phyloP scores from a whole-genome alignment of 2,113 vertebrate genomes.

The Oncorhynchus masou region DNA sequence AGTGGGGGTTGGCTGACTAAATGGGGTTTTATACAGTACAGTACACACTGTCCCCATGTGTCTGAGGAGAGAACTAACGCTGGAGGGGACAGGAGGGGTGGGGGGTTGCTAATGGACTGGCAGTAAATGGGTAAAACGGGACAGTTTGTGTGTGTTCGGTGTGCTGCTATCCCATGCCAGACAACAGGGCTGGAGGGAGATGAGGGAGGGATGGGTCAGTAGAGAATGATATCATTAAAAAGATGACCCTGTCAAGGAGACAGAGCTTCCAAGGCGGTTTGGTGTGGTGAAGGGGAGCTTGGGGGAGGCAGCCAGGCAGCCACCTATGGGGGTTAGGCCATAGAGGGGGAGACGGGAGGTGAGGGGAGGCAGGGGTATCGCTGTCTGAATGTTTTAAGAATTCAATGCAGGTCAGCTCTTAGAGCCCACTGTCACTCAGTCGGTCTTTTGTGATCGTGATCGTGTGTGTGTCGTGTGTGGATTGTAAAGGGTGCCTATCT shows the following conservation, averaged over 20 bases:
- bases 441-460: slow-evolving; percentile 24
- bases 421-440: slow-evolving; percentile 51
- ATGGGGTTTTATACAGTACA: no score
- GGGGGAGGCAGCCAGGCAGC: neutral
- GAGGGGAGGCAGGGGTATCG: slow-evolving; percentile 14
- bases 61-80: no score
- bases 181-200: neutral
- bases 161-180: neutral
- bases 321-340: slow-evolving; percentile 8
- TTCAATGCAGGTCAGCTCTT: slow-evolving; percentile 59
- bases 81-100: neutral
- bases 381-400: slow-evolving; percentile 58
- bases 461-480: slow-evolving; percentile 1
- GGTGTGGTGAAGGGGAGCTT: slow-evolving; percentile 13
- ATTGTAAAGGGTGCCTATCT: slow-evolving; percentile 45
- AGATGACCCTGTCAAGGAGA: slow-evolving; percentile 52
- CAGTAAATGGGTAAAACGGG: slow-evolving; percentile 13
- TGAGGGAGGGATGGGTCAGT: neutral
- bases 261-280: slow-evolving; percentile 26
- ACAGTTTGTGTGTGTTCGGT: neutral
- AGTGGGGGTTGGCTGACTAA: no score
- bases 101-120: slow-evolving; percentile 18
- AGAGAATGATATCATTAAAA: slow-evolving; percentile 59
- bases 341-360: slow-evolving; percentile 1
- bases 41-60: no score